Conservation (phyloP, 2,113 vertebrate genomes). For the Acinonyx jubatus region DNA sequence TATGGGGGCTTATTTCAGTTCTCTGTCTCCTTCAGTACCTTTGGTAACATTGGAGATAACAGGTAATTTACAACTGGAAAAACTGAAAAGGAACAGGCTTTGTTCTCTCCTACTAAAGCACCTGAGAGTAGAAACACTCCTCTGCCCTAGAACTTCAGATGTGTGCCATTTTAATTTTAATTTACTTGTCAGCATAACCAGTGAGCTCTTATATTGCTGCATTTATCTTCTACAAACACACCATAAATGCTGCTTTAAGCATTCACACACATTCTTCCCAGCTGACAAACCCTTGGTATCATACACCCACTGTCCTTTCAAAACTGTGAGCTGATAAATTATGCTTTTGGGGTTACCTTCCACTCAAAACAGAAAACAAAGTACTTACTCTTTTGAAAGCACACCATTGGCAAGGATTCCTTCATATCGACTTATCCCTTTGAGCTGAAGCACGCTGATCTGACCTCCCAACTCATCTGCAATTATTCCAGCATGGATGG, state of each 20-base stretch:
- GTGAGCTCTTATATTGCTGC: background rate
- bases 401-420: conserved; percentile 88
- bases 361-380: background rate
- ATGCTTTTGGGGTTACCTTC: background rate
- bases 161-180: background rate
- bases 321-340: background rate
- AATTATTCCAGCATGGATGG: conserved; percentile 90
- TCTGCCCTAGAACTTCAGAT: background rate
- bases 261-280: background rate
- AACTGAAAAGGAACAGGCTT: background rate
- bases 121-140: background rate
- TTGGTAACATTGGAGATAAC: background rate
- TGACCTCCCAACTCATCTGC: conserved; percentile 89
- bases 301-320: background rate
- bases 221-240: background rate
- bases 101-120: background rate
- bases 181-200: background rate
- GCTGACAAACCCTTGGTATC: background rate
- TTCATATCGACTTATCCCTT: conserved; percentile 88
- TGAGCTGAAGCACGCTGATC: conserved; percentile 86
- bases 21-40: background rate
- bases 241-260: background rate
- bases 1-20: background rate
- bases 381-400: conserved; percentile 89
- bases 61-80: conserved; percentile 33